Percentiles rank a stretch among this genome's conserved stretches.
Evolutionary conservation across 2,888 invertebrate species (phyloP).

Genomic region (Drosophila conformis): DNA sequence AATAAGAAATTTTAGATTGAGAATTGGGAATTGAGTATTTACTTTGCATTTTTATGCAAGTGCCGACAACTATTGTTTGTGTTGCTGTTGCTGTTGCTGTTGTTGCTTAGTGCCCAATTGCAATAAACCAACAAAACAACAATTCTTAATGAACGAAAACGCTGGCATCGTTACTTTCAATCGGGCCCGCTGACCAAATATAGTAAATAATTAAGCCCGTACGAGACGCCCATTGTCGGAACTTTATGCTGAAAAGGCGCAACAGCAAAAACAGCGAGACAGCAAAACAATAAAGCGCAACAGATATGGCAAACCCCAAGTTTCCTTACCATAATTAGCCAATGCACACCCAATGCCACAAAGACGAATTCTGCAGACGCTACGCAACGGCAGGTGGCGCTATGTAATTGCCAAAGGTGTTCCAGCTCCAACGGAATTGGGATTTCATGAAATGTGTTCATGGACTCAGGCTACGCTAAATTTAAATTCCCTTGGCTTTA

Average conservation of each 20-base stretch:
- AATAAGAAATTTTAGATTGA: slow-evolving; percentile 64
- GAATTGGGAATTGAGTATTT: slow-evolving; percentile 39
- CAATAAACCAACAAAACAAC: slow-evolving; percentile 14
- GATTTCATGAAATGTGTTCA: neutral
- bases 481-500: neutral
- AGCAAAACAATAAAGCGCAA: slow-evolving; percentile 44
- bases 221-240: slow-evolving; percentile 34
- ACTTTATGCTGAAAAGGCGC: slow-evolving; percentile 29
- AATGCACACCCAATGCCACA: neutral
- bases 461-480: neutral
- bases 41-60: slow-evolving; percentile 56
- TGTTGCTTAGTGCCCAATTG: slow-evolving; percentile 40
- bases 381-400: slow-evolving; percentile 20
- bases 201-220: slow-evolving; percentile 63
- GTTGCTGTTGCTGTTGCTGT: neutral
- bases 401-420: neutral
- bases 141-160: slow-evolving; percentile 7
- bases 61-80: slow-evolving; percentile 36
- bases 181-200: slow-evolving; percentile 56
- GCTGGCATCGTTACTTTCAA: slow-evolving; percentile 15
- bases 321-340: slow-evolving; percentile 38
- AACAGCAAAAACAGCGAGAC: slow-evolving; percentile 15
- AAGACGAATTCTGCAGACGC: slow-evolving; percentile 19
- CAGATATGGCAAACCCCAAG: slow-evolving; percentile 43
- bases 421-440: neutral